phyloP scores from a whole-genome alignment of 2,888 invertebrate species.

The Hydroisotoma schaefferi region DNA sequence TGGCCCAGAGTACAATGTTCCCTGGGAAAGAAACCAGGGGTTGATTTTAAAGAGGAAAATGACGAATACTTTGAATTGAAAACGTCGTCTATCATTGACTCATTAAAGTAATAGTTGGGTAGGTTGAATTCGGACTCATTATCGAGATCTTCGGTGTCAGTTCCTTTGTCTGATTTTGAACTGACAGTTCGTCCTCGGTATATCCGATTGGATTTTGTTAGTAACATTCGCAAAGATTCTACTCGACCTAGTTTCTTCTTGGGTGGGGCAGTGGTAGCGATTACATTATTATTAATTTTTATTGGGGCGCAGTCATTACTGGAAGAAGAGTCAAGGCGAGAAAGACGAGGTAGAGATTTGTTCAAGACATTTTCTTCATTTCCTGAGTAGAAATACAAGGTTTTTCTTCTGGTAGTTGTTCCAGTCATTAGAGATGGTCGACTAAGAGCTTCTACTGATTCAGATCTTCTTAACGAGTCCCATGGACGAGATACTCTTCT shows the following conservation, averaged over 20 bases:
- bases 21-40: conserved; percentile 1
- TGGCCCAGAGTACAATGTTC: neutral
- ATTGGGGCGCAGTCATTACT: neutral
- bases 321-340: neutral
- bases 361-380: conserved; percentile 15
- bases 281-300: neutral
- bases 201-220: conserved; percentile 52
- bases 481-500: conserved; percentile 61
- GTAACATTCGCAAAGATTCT: conserved; percentile 58
- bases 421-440: conserved; percentile 41
- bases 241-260: conserved; percentile 55
- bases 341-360: no score
- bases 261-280: neutral
- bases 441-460: conserved; percentile 56
- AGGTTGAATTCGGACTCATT: neutral
- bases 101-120: neutral
- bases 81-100: neutral
- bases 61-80: conserved; percentile 13
- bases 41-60: conserved; percentile 5
- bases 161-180: conserved; percentile 37
- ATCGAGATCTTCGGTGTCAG: conserved; percentile 40
- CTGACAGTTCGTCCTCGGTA: neutral
- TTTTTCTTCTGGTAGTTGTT: conserved; percentile 30
- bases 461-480: conserved; percentile 61
- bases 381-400: conserved; percentile 38